Evolutionary conservation across 2,888 invertebrate genomes (phyloP), one percentile per base, ranked within the genome.

Genomic region (Melinaea menophilus): DNA sequence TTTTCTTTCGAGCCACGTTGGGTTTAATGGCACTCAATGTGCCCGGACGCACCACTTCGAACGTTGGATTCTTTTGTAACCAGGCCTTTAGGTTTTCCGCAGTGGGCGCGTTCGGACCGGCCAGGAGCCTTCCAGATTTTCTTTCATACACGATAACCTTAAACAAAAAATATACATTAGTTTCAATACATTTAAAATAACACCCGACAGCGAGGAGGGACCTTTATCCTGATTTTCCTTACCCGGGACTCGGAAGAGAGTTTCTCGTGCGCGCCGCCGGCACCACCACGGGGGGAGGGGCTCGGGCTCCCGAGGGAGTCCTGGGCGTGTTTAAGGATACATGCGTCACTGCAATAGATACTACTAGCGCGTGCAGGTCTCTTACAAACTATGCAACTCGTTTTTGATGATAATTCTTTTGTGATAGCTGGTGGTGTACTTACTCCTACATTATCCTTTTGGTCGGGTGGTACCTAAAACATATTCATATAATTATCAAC

Each of bases 271-370:
- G 82, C 85, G 47, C 82, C 82, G 59, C 76, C 62, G 59, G 79
- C 78, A 22, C 69, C 69, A 41, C 81, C 86, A 45, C 71, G 86
- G 34, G 70, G 65, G 47, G 79, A 69, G 34, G 77, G 60, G 13
- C 67, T 67, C 67, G 80, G 86, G 63, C 67, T 77, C 37, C 81
- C 83, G 37, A 89, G 74, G 1, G 94, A 93, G 71, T 95, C 95
- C 75, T 95, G 94, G 2, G 96, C 96, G 86, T 97, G 97, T 73
- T 94, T 94, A 64, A 95, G 91, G 73, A 98, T 96, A 80, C 98
- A 98, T 45, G 93, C 93, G 75, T 97, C 95, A 74, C 97, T 96
- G 82, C 98, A 98, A 83, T 97, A 98, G 73, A 97, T 95, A 61
- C 96, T 95, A 76, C 94, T 95, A n/a, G 92, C 91, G n/a, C 95